phyloP scores from a whole-genome alignment of 1,140 invertebrate genomes.

The Coelopa frigida region DNA sequence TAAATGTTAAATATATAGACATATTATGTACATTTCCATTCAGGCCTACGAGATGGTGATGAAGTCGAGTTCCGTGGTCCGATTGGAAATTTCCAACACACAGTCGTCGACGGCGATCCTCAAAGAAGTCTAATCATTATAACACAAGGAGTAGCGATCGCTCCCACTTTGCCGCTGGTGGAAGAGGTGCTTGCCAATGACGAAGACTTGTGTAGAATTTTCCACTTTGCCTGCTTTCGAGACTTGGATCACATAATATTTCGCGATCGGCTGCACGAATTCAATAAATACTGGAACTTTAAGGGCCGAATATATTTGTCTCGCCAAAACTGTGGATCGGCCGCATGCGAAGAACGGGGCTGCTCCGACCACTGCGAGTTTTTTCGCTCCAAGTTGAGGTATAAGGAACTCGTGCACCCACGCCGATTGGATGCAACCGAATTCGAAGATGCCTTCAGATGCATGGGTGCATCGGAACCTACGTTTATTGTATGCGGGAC shows the following conservation, averaged over 20 bases:
- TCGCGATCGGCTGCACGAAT: slow-evolving; percentile 26
- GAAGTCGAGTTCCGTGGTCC: slow-evolving; percentile 34
- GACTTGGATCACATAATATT: slow-evolving; percentile 32
- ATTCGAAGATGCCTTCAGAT: neutral
- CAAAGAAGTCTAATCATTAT: slow-evolving; percentile 24
- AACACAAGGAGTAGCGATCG: slow-evolving; percentile 37
- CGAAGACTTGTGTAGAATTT: slow-evolving; percentile 31
- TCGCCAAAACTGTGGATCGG: slow-evolving; percentile 14
- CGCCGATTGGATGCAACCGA: slow-evolving; percentile 15
- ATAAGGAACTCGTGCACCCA: slow-evolving; percentile 20
- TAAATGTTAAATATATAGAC: too few relatives aligned
- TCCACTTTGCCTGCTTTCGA: slow-evolving; percentile 27
- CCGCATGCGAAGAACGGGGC: neutral
- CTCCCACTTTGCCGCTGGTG: slow-evolving; percentile 30
- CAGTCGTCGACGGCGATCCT: neutral
- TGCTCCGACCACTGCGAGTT: slow-evolving; percentile 14
- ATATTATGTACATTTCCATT: too few relatives aligned
- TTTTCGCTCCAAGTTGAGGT: slow-evolving; percentile 17
- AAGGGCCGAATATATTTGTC: slow-evolving; percentile 25
- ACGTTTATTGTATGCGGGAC: neutral
- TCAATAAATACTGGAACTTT: slow-evolving; percentile 37
- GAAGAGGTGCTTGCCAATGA: slow-evolving; percentile 32
- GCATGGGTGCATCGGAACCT: neutral
- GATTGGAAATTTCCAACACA: slow-evolving; percentile 27
- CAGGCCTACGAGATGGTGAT: slow-evolving; percentile 15